Percentiles rank a stretch among this genome's conserved stretches.
Conservation (phyloP, 2,888 invertebrate species). For the Synanthedon tipuliformis region DNA sequence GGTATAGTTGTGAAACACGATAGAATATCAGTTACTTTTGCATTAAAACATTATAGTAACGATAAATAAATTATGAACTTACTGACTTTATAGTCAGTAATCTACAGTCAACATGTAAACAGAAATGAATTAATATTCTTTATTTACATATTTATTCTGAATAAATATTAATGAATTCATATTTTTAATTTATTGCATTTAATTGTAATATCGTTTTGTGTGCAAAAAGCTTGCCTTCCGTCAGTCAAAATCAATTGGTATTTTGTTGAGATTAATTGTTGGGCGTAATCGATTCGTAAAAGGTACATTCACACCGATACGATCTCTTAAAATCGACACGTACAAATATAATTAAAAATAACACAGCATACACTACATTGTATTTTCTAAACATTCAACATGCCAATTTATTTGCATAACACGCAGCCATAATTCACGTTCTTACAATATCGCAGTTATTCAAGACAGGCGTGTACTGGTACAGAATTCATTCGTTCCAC, state of each 20-base stretch:
- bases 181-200: conserved; percentile 30
- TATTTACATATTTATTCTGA: too few relatives aligned
- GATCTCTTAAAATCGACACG: neutral
- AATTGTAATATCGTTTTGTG: conserved; percentile 23
- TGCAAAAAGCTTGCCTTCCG: conserved; percentile 5
- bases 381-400: too few relatives aligned
- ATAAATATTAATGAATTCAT: too few relatives aligned
- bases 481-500: neutral
- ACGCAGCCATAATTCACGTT: neutral
- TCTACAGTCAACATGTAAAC: conserved; percentile 3
- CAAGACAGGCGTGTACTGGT: neutral
- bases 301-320: neutral
- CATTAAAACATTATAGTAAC: too few relatives aligned
- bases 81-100: neutral
- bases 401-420: too few relatives aligned
- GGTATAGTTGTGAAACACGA: too few relatives aligned
- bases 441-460: neutral
- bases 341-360: too few relatives aligned
- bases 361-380: too few relatives aligned
- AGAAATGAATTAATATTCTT: conserved; percentile 1
- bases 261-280: conserved; percentile 7
- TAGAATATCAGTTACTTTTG: too few relatives aligned
- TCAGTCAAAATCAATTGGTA: conserved; percentile 6
- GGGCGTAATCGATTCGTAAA: conserved; percentile 1
- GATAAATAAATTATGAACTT: too few relatives aligned